These are phyloP conservation scores for Chelon labrosus DNA, from an alignment of 2,797 vertebrate genomes.

Conservation along the genomic window DNA sequence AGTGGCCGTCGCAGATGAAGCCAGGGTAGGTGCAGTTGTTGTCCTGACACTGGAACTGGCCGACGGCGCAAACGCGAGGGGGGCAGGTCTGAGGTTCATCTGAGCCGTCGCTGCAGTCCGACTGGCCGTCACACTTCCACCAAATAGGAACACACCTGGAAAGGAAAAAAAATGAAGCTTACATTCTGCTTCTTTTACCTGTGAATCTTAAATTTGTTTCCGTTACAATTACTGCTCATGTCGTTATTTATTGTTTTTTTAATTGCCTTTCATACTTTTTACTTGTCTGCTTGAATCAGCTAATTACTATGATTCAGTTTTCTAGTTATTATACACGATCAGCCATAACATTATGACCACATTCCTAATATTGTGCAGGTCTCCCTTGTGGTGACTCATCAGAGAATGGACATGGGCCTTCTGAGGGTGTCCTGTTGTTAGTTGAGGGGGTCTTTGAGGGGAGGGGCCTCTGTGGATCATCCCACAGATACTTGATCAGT, in stretches of 20 bases:
- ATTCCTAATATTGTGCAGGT: no score
- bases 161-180: background rate
- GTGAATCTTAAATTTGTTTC: background rate
- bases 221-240: background rate
- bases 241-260: background rate
- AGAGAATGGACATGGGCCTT: no score
- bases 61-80: conserved; percentile 70
- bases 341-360: no score
- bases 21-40: conserved; percentile 77
- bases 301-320: background rate
- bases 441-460: no score
- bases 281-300: background rate
- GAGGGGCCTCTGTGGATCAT: no score
- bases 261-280: background rate
- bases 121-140: conserved; percentile 85
- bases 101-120: conserved; percentile 81
- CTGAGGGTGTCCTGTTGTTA: no score
- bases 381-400: no score
- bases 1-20: conserved; percentile 73
- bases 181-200: background rate
- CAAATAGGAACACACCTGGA: conserved; percentile 82
- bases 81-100: conserved; percentile 83
- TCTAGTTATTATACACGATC: background rate
- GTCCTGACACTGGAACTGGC: conserved; percentile 82
- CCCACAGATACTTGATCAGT: no score